phyloP scores from a whole-genome alignment of 2,797 vertebrate species.

The Falco columbarius region DNA sequence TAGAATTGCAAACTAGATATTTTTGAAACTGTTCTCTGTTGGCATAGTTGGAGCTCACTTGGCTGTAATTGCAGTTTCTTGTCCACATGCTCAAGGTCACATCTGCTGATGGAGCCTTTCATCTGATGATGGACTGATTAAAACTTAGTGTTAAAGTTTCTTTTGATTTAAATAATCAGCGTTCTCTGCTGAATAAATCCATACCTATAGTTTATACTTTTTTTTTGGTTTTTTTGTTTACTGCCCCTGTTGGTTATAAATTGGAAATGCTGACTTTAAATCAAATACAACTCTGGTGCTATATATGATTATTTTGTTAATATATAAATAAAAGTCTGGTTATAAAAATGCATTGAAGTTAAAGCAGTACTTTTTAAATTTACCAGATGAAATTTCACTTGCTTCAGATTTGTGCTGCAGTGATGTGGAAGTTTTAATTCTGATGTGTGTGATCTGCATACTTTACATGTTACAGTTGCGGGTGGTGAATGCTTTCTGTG shows the following conservation, averaged over 20 bases:
- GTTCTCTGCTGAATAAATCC: neutral
- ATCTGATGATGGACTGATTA: neutral
- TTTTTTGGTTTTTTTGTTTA: neutral
- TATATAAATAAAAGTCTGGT: neutral
- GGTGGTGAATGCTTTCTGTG: neutral
- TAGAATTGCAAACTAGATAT: neutral
- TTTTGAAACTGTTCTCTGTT: neutral
- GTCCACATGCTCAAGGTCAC: neutral
- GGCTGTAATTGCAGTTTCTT: neutral
- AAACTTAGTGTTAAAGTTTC: neutral
- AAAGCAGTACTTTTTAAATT: neutral
- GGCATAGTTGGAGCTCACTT: neutral
- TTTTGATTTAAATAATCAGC: neutral
- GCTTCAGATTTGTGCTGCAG: neutral
- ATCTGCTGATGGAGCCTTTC: neutral
- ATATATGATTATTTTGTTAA: neutral
- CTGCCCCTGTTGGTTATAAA: neutral
- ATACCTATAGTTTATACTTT: neutral
- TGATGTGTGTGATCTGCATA: neutral
- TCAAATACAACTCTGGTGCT: neutral
- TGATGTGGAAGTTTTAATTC: neutral
- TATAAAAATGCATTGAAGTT: neutral
- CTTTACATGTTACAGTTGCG: neutral
- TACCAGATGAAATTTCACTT: neutral
- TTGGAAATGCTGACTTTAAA: neutral